These are phyloP conservation scores for Eupleurogrammus muticus DNA, from an alignment of 2,797 vertebrate genomes.

Conservation along the genomic window DNA sequence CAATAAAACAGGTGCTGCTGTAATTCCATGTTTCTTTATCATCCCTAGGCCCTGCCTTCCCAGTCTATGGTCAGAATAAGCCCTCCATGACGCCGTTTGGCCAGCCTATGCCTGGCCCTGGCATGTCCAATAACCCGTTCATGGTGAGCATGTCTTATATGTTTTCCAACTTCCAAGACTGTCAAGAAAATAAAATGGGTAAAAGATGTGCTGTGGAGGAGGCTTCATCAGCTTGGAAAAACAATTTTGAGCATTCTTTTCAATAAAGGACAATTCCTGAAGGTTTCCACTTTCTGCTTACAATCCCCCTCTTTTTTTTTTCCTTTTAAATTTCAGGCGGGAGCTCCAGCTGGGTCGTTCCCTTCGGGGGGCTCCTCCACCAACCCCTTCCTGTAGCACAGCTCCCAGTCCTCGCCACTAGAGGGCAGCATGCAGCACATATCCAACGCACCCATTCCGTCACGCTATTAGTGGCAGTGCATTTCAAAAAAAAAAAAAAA, in stretches of 20 bases:
- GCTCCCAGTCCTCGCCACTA: constrained; percentile 66
- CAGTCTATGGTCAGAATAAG: constrained; percentile 93
- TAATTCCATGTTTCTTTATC: constrained; percentile 31
- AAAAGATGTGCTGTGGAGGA: neutral
- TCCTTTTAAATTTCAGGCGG: too few species aligned
- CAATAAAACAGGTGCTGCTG: constrained; percentile 19
- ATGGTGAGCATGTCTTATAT: constrained; percentile 86
- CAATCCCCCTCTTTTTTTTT: constrained; percentile 11
- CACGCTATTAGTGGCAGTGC: constrained; percentile 89
- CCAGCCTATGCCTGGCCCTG: constrained; percentile 89
- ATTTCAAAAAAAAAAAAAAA: constrained; percentile 66
- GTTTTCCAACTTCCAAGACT: neutral
- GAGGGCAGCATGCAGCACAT: constrained; percentile 91
- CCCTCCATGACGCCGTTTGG: constrained; percentile 92
- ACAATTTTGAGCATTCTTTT: neutral
- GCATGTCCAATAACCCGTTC: constrained; percentile 96
- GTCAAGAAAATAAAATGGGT: neutral
- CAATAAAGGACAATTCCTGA: neutral
- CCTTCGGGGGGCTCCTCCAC: constrained; percentile 93
- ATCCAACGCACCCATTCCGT: constrained; percentile 91
- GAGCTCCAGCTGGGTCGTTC: constrained; percentile 91
- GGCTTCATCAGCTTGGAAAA: neutral
- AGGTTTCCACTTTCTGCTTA: constrained; percentile 2
- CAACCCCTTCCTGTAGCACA: constrained; percentile 98
- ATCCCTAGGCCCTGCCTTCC: constrained; percentile 89